phyloP scores from a whole-genome alignment of 2,797 vertebrate genomes.

The Masticophis lateralis region DNA sequence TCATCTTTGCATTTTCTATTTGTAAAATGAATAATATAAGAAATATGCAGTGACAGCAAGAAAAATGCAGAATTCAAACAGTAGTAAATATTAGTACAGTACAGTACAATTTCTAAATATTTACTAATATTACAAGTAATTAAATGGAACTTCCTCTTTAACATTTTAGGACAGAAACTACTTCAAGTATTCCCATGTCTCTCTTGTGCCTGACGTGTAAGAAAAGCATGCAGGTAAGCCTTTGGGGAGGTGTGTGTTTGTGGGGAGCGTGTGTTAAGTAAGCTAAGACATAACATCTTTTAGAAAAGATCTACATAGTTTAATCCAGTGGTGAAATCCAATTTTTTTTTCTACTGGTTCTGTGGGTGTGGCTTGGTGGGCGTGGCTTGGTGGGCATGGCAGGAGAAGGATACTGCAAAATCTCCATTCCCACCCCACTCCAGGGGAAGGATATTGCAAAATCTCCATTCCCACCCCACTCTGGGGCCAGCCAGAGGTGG shows the following conservation, averaged over 20 bases:
- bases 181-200: slow-evolving; percentile 8
- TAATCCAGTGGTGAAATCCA: too few species aligned
- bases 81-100: neutral
- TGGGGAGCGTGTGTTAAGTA: neutral
- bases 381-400: too few species aligned
- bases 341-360: too few species aligned
- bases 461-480: too few species aligned
- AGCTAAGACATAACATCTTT: neutral
- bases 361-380: too few species aligned
- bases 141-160: neutral
- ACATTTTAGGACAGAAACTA: slow-evolving; percentile 40
- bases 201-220: slow-evolving; percentile 35
- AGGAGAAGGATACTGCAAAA: too few species aligned
- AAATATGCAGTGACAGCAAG: neutral
- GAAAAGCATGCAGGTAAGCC: slow-evolving; percentile 53
- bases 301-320: neutral
- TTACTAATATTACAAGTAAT: neutral
- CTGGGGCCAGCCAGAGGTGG: too few species aligned
- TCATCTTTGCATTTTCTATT: neutral
- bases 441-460: too few species aligned
- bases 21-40: neutral
- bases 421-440: too few species aligned
- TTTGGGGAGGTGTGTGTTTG: accelerated
- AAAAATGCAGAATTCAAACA: neutral
- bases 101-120: neutral